phyloP scores from a whole-genome alignment of 1,140 invertebrate genomes.

The Zaprionus taronus region DNA sequence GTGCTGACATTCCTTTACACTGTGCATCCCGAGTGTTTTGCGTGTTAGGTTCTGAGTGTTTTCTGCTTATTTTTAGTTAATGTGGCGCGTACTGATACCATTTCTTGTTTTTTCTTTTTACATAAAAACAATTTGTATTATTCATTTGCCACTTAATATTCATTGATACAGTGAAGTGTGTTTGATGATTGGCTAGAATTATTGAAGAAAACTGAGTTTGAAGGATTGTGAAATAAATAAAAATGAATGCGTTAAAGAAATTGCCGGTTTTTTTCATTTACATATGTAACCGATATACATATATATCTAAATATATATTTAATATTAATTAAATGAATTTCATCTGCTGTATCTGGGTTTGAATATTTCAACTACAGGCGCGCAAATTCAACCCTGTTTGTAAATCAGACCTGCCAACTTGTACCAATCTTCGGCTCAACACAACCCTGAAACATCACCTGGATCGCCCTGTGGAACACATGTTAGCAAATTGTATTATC shows the following conservation, averaged over 20 bases:
- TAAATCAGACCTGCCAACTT: not conserved
- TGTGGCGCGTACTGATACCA: slow-evolving; percentile 72
- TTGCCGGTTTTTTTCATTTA: no score
- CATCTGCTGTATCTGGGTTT: not conserved
- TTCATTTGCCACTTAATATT: slow-evolving; percentile 66
- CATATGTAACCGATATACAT: no score
- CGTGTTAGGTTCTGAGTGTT: slow-evolving; percentile 19
- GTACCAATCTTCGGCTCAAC: no score
- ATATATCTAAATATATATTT: no score
- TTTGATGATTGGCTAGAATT: slow-evolving; percentile 38
- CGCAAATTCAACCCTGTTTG: slow-evolving; percentile 7
- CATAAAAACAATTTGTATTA: slow-evolving; percentile 42
- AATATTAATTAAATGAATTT: no score
- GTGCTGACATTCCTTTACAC: slow-evolving; percentile 17
- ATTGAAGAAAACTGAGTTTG: slow-evolving; percentile 31
- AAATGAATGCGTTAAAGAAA: slow-evolving; percentile 64
- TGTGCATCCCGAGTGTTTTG: slow-evolving; percentile 16
- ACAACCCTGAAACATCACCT: not conserved
- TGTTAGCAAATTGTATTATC: slow-evolving; percentile 9
- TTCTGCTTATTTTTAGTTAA: slow-evolving; percentile 51
- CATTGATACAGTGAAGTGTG: slow-evolving; percentile 43
- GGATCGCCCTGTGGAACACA: not conserved
- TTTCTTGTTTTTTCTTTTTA: slow-evolving; percentile 55
- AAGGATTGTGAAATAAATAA: slow-evolving; percentile 67
- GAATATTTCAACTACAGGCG: not conserved